Conservation (phyloP, 2,888 invertebrate genomes). For the Gisinianus flammeolus region DNA sequence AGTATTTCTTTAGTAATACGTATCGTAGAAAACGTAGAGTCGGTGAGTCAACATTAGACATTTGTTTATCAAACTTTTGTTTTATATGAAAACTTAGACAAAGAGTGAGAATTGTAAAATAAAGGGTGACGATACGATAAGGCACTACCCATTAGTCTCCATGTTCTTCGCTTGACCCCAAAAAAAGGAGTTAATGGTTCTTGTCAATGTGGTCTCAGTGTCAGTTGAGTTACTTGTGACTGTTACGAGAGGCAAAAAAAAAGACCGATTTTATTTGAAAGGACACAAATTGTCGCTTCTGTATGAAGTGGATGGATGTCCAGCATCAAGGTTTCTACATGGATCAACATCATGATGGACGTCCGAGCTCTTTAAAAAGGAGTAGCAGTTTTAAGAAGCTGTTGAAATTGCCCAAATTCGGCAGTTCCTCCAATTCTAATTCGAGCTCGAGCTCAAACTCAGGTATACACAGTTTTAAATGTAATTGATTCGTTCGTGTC, state of each 20-base stretch:
- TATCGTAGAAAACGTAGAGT: background rate
- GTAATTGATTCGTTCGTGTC: too few species aligned
- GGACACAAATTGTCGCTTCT: background rate
- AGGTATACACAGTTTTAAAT: slow-evolving; percentile 12
- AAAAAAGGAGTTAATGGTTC: background rate
- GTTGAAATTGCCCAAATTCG: slow-evolving; percentile 63
- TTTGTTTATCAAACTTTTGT: slow-evolving; percentile 27
- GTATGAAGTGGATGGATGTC: slow-evolving; percentile 44
- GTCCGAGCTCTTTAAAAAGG: slow-evolving; percentile 64
- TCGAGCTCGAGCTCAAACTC: slow-evolving; percentile 14
- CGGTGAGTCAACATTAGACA: slow-evolving; percentile 12
- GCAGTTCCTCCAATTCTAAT: slow-evolving; percentile 15
- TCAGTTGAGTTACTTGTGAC: background rate
- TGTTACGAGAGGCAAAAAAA: too few species aligned
- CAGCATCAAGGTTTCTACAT: slow-evolving; percentile 45
- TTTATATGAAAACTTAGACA: slow-evolving; percentile 12
- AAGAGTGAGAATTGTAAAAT: slow-evolving; percentile 14
- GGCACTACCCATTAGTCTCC: slow-evolving; percentile 2
- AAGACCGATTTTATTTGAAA: background rate
- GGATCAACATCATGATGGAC: slow-evolving; percentile 55
- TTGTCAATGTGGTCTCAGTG: background rate
- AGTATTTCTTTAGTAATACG: background rate
- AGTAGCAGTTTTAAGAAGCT: slow-evolving; percentile 68
- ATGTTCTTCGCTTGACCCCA: background rate
- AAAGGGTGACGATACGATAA: slow-evolving; percentile 18